Conservation (phyloP, 1,140 invertebrate genomes). For the Neuroterus valhalla region DNA sequence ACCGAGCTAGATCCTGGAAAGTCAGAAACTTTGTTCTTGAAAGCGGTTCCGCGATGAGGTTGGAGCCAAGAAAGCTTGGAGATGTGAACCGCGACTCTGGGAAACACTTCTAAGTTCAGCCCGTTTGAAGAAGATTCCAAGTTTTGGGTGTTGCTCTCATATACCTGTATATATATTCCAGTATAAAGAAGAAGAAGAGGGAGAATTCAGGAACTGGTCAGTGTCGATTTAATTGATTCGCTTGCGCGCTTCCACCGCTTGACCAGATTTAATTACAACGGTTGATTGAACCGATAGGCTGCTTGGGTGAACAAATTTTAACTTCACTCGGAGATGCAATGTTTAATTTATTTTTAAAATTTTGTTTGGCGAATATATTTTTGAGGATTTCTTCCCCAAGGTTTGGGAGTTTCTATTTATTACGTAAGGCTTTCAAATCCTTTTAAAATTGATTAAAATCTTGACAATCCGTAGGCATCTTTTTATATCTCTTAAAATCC, state of each 20-base stretch:
- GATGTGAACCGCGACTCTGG: too few relatives aligned
- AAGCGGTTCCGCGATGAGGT: conserved; percentile 42
- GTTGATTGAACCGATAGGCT: conserved; percentile 45
- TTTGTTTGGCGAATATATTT: too few relatives aligned
- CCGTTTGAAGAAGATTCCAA: conserved; percentile 40
- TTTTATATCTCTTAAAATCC: too few relatives aligned
- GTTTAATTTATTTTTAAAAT: too few relatives aligned
- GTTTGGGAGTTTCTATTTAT: too few relatives aligned
- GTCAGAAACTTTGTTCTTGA: conserved; percentile 59
- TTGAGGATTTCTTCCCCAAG: too few relatives aligned
- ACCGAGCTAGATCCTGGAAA: conserved; percentile 39
- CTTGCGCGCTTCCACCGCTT: conserved; percentile 45
- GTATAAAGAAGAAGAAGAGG: conserved; percentile 7
- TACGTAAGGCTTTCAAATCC: too few relatives aligned
- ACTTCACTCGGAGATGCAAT: conserved; percentile 20
- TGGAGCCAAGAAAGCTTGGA: conserved; percentile 12
- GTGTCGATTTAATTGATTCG: conserved; percentile 64
- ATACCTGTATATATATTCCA: conserved; percentile 39
- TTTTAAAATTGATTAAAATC: too few relatives aligned
- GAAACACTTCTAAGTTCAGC: conserved; percentile 31
- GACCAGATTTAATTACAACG: conserved; percentile 61
- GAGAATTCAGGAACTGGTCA: conserved; percentile 46
- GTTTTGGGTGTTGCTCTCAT: conserved; percentile 42
- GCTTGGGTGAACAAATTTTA: conserved; percentile 29
- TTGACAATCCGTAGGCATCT: too few relatives aligned